These are phyloP conservation scores for Papilio machaon DNA, from an alignment of 1,140 invertebrate genomes.

Conservation along the genomic window DNA sequence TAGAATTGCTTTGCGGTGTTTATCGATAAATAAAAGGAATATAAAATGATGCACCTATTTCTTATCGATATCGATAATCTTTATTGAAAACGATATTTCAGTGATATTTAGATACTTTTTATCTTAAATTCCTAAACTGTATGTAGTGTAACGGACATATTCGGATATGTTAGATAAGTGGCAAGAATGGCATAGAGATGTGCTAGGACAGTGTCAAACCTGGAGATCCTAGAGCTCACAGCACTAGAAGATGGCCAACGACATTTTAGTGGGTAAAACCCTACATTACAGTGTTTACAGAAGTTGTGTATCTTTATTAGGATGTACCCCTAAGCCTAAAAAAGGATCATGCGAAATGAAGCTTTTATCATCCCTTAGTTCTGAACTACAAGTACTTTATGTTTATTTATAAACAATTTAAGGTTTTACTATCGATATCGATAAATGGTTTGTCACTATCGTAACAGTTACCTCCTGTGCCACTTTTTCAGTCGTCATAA, in stretches of 20 bases:
- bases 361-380: too few species aligned
- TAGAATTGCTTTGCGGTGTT: constrained; percentile 33
- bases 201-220: background rate
- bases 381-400: background rate
- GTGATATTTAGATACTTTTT: background rate
- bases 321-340: too few species aligned
- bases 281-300: too few species aligned
- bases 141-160: too few species aligned
- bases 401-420: background rate
- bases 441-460: constrained; percentile 38
- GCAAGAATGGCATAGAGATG: background rate
- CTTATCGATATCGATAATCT: constrained; percentile 8
- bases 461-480: constrained; percentile 51
- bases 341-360: background rate
- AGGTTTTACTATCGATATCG: background rate
- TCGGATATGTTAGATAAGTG: too few species aligned
- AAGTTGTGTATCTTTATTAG: too few species aligned
- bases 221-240: too few species aligned
- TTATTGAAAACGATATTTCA: background rate
- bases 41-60: constrained; percentile 17
- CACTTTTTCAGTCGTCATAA: constrained; percentile 44
- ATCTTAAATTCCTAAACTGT: too few species aligned
- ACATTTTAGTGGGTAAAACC: too few species aligned
- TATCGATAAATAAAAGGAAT: constrained; percentile 37
- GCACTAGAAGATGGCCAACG: too few species aligned